Evolutionary conservation across 1,140 invertebrate genomes (phyloP).

Genomic region (Neodiprion virginianus): DNA sequence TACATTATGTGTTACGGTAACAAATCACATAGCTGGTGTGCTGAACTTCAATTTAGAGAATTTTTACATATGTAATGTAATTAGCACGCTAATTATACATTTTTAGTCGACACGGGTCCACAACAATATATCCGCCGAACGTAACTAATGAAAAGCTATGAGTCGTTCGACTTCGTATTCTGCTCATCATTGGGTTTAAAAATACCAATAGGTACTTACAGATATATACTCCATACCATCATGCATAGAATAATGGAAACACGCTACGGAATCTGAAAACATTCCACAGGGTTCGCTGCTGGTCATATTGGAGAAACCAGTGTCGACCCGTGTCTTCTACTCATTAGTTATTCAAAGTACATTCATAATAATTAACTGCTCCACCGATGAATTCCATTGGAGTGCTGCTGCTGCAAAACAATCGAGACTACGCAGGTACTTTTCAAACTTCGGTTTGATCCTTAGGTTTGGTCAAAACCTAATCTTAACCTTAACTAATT

Average conservation of each 20-base stretch:
- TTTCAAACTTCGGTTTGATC: neutral
- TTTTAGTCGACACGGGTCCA: neutral
- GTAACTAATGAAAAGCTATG: too few relatives aligned
- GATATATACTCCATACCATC: too few relatives aligned
- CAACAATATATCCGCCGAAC: neutral
- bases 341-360: constrained; percentile 1
- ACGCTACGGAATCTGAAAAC: neutral
- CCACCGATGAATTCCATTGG: constrained; percentile 1
- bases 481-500: neutral
- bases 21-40: constrained; percentile 21
- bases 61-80: neutral
- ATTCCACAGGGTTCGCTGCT: neutral
- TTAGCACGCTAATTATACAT: neutral
- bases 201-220: too few relatives aligned
- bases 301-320: neutral
- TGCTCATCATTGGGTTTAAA: neutral
- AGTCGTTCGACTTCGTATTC: neutral
- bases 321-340: constrained; percentile 4
- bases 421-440: neutral
- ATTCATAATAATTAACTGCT: neutral
- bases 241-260: neutral
- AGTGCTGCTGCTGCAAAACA: neutral
- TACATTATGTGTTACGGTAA: neutral
- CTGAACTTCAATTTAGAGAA: constrained; percentile 37
- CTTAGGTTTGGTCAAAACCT: neutral